phyloP scores from a whole-genome alignment of 1,140 invertebrate genomes.

The Gryon sp. region DNA sequence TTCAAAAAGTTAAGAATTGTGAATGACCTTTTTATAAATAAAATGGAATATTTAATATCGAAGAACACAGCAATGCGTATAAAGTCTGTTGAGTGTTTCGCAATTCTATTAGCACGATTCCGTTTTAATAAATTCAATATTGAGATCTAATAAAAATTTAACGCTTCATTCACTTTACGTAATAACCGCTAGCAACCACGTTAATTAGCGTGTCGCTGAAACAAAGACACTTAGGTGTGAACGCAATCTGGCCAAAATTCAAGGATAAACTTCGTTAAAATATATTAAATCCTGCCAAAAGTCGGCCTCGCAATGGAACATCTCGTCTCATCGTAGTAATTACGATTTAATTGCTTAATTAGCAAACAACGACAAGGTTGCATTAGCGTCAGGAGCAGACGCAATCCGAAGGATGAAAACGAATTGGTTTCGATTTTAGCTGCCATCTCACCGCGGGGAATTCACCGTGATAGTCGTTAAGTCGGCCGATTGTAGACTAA shows the following conservation, averaged over 20 bases:
- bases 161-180: not conserved
- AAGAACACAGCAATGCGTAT: too few relatives aligned
- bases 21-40: too few relatives aligned
- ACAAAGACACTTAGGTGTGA: constrained; percentile 15
- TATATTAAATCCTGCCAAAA: constrained; percentile 56
- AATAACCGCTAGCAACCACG: constrained; percentile 16
- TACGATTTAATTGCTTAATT: constrained; percentile 68
- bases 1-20: too few relatives aligned
- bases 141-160: constrained; percentile 21
- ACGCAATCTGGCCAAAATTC: constrained; percentile 35
- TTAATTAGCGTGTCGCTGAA: constrained; percentile 30
- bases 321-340: constrained; percentile 59
- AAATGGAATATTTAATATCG: too few relatives aligned
- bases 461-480: constrained; percentile 49
- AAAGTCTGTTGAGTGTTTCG: too few relatives aligned
- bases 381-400: constrained; percentile 62
- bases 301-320: constrained; percentile 29
- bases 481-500: constrained; percentile 22
- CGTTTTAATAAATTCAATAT: constrained; percentile 4
- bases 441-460: constrained; percentile 30
- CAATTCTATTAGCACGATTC: too few relatives aligned
- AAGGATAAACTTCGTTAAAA: constrained; percentile 38
- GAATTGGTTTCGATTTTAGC: constrained; percentile 66
- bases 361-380: constrained; percentile 60
- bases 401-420: constrained; percentile 60